Base-by-base conservation (phyloP, 1,140 invertebrate species). In the Triops cancriformis region DNA sequence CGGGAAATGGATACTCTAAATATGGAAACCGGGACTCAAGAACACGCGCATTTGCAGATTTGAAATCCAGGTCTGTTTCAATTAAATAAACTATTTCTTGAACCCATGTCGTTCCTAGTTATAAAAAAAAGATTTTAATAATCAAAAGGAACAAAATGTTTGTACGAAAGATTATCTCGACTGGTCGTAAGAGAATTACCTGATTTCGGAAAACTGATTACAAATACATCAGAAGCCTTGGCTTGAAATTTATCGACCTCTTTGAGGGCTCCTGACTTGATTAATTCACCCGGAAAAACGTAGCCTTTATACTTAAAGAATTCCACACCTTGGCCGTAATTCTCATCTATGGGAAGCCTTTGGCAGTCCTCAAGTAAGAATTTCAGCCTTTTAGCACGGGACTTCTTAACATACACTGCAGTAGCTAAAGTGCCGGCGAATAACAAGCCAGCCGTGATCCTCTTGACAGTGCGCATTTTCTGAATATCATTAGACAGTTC, bases 71-170 rank as follows among this genome's bases (percentile, higher is more conserved):
- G 75, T 85, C 82, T 31, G 81, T 83, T 27, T 81, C 78, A 7
- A 88, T 84, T 72, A 87, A 77, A 77, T 86, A 87, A 9, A 87
- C 84, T 28, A 88, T 85, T 82, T 88, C 87, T 80, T 87, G 86
- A 1, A 87, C 79, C 86, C 87, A 88, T 23, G 87, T 88, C 64
- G 85, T 86, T 64, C 87, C 87, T 87, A 14, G 14, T 18, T 26
- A n/a, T 43, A 45, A 4, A 43, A 72, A 75, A 78, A 78, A 4
- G 27, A 10, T 45, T 43, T 7, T 41, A 26, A 41, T 75, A 45
- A 78, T n/a, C n/a, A n/a, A n/a, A n/a, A n/a, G n/a, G n/a, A n/a
- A n/a, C n/a, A n/a, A n/a, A n/a, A n/a, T n/a, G n/a, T n/a, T n/a
- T n/a, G n/a, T n/a, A n/a, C n/a, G 28, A 43, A 4, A 7, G 43